Evolutionary conservation across 2,113 vertebrate species (phyloP).

Genomic region (Limnothrissa miodon): DNA sequence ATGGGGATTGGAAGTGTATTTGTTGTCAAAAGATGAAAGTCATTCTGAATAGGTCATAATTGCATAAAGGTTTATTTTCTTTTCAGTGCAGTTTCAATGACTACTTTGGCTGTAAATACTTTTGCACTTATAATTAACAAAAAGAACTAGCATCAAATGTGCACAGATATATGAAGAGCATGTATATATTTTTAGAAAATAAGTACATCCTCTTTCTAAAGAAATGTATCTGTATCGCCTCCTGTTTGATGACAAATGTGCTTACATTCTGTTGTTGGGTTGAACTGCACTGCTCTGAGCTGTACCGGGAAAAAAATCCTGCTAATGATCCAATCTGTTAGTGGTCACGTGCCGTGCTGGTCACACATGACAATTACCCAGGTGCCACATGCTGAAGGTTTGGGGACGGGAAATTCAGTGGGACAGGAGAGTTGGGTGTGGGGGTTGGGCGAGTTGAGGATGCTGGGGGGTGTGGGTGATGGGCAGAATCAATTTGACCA

Average conservation of each 20-base stretch:
- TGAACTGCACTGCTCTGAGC: not conserved
- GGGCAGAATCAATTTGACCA: slow-evolving; percentile 50
- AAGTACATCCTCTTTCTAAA: not conserved
- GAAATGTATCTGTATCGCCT: not conserved
- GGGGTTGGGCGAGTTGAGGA: not conserved
- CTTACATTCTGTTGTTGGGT: not conserved
- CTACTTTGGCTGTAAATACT: not conserved
- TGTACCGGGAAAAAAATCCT: not conserved
- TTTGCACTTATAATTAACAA: not conserved
- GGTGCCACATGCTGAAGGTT: not conserved
- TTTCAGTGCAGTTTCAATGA: not conserved
- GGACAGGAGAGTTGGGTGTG: not conserved
- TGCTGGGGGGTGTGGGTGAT: slow-evolving; percentile 23
- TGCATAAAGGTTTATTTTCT: not conserved
- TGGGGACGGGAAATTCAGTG: slow-evolving; percentile 4
- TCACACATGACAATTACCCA: slow-evolving; percentile 14
- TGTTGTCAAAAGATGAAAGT: not conserved
- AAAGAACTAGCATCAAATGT: not conserved
- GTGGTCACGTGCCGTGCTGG: not conserved
- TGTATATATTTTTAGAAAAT: not conserved
- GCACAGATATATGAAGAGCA: not conserved
- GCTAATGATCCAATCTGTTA: slow-evolving; percentile 12
- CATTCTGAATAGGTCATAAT: not conserved
- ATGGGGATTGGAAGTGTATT: not conserved
- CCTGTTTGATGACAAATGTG: not conserved